phyloP scores from a whole-genome alignment of 1,140 invertebrate genomes.

The Spodoptera litura region DNA sequence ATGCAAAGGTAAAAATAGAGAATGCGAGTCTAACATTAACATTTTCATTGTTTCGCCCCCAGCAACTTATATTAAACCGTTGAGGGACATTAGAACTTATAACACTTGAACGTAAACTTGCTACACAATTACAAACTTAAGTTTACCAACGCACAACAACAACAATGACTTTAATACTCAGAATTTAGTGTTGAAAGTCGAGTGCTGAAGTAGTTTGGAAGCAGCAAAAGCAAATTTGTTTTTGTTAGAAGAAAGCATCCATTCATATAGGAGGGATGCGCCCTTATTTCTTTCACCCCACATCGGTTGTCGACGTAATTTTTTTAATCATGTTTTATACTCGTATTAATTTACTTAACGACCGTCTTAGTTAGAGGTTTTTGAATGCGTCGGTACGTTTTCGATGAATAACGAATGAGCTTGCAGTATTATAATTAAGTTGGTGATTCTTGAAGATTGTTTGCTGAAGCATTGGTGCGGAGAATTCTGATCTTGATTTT shows the following conservation, averaged over 20 bases:
- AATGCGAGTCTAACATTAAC: conserved; percentile 70
- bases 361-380: conserved; percentile 75
- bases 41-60: conserved; percentile 80
- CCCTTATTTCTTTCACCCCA: conserved; percentile 67
- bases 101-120: conserved; percentile 80
- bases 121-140: conserved; percentile 69
- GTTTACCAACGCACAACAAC: conserved; percentile 29
- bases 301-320: conserved; percentile 78
- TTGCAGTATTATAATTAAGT: conserved; percentile 42
- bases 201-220: background rate
- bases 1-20: conserved; percentile 74
- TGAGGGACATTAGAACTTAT: conserved; percentile 81
- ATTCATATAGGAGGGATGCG: conserved; percentile 75
- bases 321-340: conserved; percentile 86
- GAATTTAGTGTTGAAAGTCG: conserved; percentile 26
- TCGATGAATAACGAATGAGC: conserved; percentile 83
- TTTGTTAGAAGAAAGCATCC: conserved; percentile 71
- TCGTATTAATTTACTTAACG: conserved; percentile 85
- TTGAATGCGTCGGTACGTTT: conserved; percentile 70
- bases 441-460: conserved; percentile 52
- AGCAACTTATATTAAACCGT: conserved; percentile 77
- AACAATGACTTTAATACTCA: conserved; percentile 26
- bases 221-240: conserved; percentile 52
- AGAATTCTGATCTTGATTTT: conserved; percentile 32
- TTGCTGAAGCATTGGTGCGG: conserved; percentile 21